Base-by-base conservation (phyloP, 2,113 vertebrate genomes). In the Zapornia atra region DNA sequence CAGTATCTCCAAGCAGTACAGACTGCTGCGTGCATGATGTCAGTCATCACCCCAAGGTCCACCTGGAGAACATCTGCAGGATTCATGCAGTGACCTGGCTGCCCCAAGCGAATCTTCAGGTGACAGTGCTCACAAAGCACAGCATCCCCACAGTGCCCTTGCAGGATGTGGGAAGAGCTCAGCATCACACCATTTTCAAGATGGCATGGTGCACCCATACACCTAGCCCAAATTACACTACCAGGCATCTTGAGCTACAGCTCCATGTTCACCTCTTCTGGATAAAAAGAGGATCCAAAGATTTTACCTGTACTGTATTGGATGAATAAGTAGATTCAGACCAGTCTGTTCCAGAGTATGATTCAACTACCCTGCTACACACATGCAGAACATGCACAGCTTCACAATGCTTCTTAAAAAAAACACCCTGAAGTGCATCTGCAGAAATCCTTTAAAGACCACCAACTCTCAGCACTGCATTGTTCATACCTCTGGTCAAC, bases 121-220 rank as follows among this genome's bases (percentile, higher is more conserved):
- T 48, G 70, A 56, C 50, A 38, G 54, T 4, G 64, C 46, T 78
- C 72, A 64, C 0, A 2, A 9, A 65, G 59, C 56, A 60, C 33
- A 70, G 68, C 51, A 82, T 34, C 57, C 81, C 81, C 5, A 17
- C 46, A 56, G 65, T 33, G 50, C 64, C 57, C 40, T 46, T 29
- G 17, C 5, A 22, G 16, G 38, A 68, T 15, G 56, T 83, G 64
- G 34, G 5, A 71, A 38, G n/a, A 75, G 77, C 53, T 91, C 80
- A 50, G 69, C 31, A 9, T 31, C 8, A 29, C 24, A 17, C 64
- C 3, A 17, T 2, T 66, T 19, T n/a, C 81, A 80, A 4, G 13
- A 31, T 2, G 2, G 46, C 38, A 28, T 0, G 4, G 16, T 1
- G 3, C 20, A 70, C 22, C 53, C 28, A 0, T 11, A 66, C 64